Conservation (phyloP, 2,113 vertebrate species). For the Leuciscus idus region DNA sequence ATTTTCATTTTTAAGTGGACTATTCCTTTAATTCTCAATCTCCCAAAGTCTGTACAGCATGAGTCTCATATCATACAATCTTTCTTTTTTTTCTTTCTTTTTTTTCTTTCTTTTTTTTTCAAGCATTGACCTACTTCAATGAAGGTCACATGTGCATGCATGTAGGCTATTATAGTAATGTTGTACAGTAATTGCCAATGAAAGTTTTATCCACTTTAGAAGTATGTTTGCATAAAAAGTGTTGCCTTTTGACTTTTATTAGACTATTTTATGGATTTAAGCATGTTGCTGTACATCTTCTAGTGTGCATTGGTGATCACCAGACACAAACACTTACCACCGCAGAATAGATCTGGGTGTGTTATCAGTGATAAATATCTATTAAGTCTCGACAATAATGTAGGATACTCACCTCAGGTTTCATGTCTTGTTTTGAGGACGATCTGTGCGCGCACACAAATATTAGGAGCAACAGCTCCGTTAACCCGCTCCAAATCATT, state of each 20-base stretch:
- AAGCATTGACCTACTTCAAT: neutral
- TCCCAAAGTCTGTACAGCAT: neutral
- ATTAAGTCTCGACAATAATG: neutral
- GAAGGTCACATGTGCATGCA: neutral
- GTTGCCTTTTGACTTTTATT: neutral
- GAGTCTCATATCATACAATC: neutral
- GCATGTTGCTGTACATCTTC: neutral
- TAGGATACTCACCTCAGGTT: conserved; percentile 72
- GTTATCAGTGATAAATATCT: neutral
- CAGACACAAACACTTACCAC: neutral
- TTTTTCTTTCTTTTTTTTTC: too few species aligned
- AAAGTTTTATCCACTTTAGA: neutral
- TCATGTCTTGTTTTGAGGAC: conserved; percentile 60
- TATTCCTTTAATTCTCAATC: neutral
- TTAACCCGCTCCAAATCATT: conserved; percentile 64
- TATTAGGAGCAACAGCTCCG: conserved; percentile 67
- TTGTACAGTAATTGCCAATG: neutral
- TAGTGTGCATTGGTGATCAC: neutral
- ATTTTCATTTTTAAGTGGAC: too few species aligned
- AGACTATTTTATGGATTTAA: neutral
- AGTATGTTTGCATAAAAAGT: neutral
- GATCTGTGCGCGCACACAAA: conserved; percentile 65
- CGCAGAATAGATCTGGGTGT: neutral
- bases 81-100: neutral
- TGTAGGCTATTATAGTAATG: neutral